These are phyloP conservation scores for Micromussa lordhowensis DNA, from an alignment of 92 coral and sea anemone genomes.

Conservation along the genomic window DNA sequence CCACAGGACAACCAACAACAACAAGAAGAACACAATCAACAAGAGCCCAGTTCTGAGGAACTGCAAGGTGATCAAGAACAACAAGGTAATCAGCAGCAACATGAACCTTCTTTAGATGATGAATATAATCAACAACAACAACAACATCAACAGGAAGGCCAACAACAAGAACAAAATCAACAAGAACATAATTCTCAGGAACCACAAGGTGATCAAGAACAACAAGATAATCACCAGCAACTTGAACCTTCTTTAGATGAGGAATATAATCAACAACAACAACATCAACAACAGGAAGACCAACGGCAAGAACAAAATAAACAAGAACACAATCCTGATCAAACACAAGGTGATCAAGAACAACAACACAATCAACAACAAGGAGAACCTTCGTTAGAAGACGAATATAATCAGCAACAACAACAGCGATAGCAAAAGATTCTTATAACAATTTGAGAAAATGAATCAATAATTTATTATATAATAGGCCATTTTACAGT, in stretches of 20 bases:
- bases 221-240: not conserved
- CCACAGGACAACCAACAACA: slow-evolving; percentile 13
- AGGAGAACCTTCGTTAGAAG: slow-evolving; percentile 36
- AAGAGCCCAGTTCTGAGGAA: not conserved
- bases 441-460: not conserved
- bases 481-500: too few relatives aligned
- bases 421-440: not conserved
- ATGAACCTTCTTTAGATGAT: slow-evolving; percentile 41
- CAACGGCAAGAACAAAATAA: slow-evolving; percentile 6
- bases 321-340: not conserved
- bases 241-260: slow-evolving; percentile 41
- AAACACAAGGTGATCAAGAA: not conserved
- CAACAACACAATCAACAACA: slow-evolving; percentile 13
- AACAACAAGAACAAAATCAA: slow-evolving; percentile 1
- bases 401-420: slow-evolving; percentile 40
- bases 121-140: slow-evolving; percentile 43
- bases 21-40: not conserved
- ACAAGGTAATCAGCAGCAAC: slow-evolving; percentile 1
- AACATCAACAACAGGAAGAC: slow-evolving; percentile 20
- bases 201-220: slow-evolving; percentile 1
- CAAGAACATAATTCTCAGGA: slow-evolving; percentile 3
- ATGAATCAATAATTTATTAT: not conserved
- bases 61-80: not conserved
- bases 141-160: slow-evolving; percentile 4
- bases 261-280: slow-evolving; percentile 39